Conservation (phyloP, 2,888 invertebrate genomes). For the Scaptomyza tumidula region DNA sequence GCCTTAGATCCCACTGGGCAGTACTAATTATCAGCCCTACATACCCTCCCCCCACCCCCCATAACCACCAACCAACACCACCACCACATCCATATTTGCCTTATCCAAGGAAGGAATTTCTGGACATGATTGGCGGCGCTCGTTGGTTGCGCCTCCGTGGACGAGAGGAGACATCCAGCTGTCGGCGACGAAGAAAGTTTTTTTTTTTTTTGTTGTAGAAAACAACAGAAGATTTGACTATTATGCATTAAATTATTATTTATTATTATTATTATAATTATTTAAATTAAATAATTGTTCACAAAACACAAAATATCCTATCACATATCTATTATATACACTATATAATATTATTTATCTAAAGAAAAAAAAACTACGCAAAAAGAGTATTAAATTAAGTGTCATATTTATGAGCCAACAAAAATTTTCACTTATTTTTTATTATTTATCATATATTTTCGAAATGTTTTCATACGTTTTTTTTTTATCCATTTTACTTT, state of each 20-base stretch:
- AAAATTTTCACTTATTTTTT: constrained; percentile 44
- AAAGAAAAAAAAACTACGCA: constrained; percentile 44
- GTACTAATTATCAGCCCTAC: constrained; percentile 67
- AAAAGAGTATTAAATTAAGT: constrained; percentile 84
- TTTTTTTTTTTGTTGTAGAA: background rate
- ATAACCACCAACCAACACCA: constrained; percentile 31
- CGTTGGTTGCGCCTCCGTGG: constrained; percentile 84
- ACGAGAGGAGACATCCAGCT: constrained; percentile 85
- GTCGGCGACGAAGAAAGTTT: constrained; percentile 83
- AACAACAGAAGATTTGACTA: constrained; percentile 29
- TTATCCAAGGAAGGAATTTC: constrained; percentile 58
- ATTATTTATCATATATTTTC: constrained; percentile 32
- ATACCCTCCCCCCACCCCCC: background rate
- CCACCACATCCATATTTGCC: constrained; percentile 68
- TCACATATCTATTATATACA: constrained; percentile 43
- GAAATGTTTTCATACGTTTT: constrained; percentile 15
- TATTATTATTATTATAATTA: constrained; percentile 54
- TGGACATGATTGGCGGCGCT: constrained; percentile 75
- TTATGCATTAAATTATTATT: constrained; percentile 63
- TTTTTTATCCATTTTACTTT: constrained; percentile 23
- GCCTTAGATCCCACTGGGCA: constrained; percentile 84
- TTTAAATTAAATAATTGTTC: constrained; percentile 63
- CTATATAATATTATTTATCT: constrained; percentile 46
- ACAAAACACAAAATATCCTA: constrained; percentile 62
- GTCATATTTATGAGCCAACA: constrained; percentile 79